Percentiles rank a stretch among this genome's conserved stretches.
Evolutionary conservation across 2,797 vertebrate genomes (phyloP).

Genomic region (Salmo trutta): DNA sequence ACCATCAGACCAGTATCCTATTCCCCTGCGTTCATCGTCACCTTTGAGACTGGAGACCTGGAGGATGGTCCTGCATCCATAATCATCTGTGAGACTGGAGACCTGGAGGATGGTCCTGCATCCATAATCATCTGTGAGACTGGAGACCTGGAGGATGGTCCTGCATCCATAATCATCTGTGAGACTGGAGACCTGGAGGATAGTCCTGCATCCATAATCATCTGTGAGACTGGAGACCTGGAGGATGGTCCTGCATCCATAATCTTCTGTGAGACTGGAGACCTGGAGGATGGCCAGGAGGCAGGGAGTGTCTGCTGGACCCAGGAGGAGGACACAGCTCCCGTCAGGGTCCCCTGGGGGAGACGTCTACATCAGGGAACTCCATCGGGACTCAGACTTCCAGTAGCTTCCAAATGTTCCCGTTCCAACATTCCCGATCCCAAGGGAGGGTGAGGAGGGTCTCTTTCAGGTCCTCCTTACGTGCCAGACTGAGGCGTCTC

Average conservation of each 20-base stretch:
- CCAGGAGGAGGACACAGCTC: not conserved
- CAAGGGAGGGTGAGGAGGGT: not conserved
- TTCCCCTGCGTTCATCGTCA: not conserved
- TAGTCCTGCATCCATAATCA: no score
- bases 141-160: not conserved
- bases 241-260: not conserved
- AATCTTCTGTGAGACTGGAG: not conserved
- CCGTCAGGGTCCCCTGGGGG: not conserved
- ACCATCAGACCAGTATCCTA: not conserved
- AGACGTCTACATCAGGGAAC: not conserved
- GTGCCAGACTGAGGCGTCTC: constrained; percentile 13
- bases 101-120: not conserved
- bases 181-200: no score
- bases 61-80: not conserved
- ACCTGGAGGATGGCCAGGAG: not conserved
- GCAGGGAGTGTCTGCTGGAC: not conserved
- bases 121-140: not conserved
- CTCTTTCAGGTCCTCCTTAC: not conserved
- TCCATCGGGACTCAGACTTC: constrained; percentile 15
- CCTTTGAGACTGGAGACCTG: not conserved
- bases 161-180: no score
- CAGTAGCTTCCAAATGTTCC: not conserved
- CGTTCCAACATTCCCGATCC: not conserved
- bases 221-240: not conserved
- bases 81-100: no score